These are phyloP conservation scores for Hydrotaea diabolus DNA, from an alignment of 2,888 invertebrate genomes.

Conservation along the genomic window DNA sequence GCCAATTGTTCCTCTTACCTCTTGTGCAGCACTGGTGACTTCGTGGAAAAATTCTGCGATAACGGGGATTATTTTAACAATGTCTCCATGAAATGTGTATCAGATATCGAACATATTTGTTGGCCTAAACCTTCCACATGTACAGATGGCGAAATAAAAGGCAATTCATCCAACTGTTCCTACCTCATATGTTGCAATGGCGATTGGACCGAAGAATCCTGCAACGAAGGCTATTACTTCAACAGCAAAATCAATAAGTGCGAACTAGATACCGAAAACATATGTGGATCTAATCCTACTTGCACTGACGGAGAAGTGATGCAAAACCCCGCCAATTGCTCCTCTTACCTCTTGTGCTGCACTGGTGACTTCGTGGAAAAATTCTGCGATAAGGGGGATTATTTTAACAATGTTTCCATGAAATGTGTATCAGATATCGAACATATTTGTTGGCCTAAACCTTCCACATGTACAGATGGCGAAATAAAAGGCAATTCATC, in stretches of 20 bases:
- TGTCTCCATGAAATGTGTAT: not conserved
- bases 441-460: not conserved
- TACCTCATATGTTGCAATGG: conserved; percentile 18
- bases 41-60: conserved; percentile 11
- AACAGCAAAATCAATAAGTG: conserved; percentile 40
- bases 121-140: not conserved
- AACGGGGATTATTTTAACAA: conserved; percentile 31
- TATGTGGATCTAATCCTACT: conserved; percentile 45
- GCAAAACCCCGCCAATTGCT: not conserved
- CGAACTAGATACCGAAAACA: conserved; percentile 25
- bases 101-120: conserved; percentile 45
- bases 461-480: conserved; percentile 56
- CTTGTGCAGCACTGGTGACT: not conserved
- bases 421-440: conserved; percentile 51
- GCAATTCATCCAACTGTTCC: not conserved
- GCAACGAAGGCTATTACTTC: conserved; percentile 69
- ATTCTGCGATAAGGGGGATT: not conserved
- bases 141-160: conserved; percentile 63
- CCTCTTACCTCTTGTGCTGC: not conserved
- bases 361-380: conserved; percentile 20
- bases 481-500: conserved; percentile 39
- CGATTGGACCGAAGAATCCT: conserved; percentile 38
- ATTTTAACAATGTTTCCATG: not conserved
- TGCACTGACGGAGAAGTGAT: conserved; percentile 3
- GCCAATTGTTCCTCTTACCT: not conserved